Evolutionary conservation across 2,113 vertebrate species (phyloP), one percentile per base, ranked within the genome.

Genomic region (Clarias macrocephalus): DNA sequence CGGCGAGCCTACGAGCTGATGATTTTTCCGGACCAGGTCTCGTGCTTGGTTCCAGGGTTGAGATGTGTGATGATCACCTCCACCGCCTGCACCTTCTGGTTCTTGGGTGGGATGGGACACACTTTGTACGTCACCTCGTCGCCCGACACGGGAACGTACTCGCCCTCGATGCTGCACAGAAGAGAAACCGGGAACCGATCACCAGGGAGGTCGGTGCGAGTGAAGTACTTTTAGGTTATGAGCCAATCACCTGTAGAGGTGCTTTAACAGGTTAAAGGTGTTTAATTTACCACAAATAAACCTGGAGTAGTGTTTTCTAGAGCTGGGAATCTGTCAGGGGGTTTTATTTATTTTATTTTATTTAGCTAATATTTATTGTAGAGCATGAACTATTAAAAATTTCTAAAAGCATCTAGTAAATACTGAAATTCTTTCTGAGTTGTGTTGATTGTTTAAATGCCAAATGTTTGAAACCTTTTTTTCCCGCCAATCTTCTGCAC

Each of bases 1-100:
- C 19, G 25, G 52, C 87, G 82, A 42, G 73, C 90, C 96, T 98
- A 99, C 59, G 97, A 97, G 93, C 97, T 96, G 89, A 99, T 97
- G 62, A 98, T 96, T 95, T 99, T 98, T 59, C 98, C 98, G 0
- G 98, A 99, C 98, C 98, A 99, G 0, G 98, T 99, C 95, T 99
- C 98, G 0, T 99, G 98, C 92, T 99, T 99, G 0, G 95, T 97
- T 83, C 98, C 97, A 1, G 98, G 97, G 0, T 96, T 97, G 90
- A 97, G 93, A 92, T 99, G 98, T 62, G 95, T 98, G 92, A 99
- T 97, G 91, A 97, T 96, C 94, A 99, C 98, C 91, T 99, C 98
- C 94, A 99, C 98, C 0, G 98, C 98, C 93, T 99, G 98, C 92
- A 98, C 96, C 95, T 99, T 99, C 96, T 98, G 95, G 91, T 99